Conservation (phyloP, 2,888 invertebrate genomes). For the Coronaproctus castanopsis region DNA sequence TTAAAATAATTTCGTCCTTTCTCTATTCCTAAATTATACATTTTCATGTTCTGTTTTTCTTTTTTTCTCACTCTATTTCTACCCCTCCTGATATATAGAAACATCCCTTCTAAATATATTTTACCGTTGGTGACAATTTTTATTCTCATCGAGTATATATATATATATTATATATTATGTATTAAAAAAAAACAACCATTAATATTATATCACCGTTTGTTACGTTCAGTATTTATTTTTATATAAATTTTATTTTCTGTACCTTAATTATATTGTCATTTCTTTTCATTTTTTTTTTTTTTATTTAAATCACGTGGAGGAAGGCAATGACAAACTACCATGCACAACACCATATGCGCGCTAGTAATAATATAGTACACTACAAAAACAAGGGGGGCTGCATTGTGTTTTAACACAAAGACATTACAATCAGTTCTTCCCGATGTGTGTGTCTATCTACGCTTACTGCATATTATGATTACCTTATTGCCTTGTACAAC, state of each 20-base stretch:
- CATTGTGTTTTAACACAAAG: not conserved
- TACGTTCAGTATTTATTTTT: not conserved
- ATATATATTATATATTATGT: no score
- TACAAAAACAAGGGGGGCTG: no score
- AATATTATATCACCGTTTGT: no score
- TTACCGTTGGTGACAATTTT: not conserved
- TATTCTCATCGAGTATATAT: not conserved
- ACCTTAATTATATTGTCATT: not conserved
- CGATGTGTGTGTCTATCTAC: not conserved
- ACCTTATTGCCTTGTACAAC: no score
- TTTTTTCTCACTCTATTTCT: no score
- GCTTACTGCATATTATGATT: no score
- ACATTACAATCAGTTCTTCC: not conserved
- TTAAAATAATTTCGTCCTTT: not conserved
- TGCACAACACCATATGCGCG: not conserved
- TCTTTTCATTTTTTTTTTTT: not conserved
- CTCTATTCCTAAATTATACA: not conserved
- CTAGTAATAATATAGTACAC: not conserved
- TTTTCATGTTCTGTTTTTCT: no score
- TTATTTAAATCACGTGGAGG: not conserved
- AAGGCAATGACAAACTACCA: not conserved
- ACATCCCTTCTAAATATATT: slow-evolving; percentile 3
- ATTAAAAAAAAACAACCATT: no score
- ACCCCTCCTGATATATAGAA: no score
- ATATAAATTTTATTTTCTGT: not conserved